A percentile compares a stretch with the other conserved stretches of the same genome.
Evolutionary conservation across 64 coral and sea anemone species (phyloP).

Genomic region (Catalaphyllia jardinei): DNA sequence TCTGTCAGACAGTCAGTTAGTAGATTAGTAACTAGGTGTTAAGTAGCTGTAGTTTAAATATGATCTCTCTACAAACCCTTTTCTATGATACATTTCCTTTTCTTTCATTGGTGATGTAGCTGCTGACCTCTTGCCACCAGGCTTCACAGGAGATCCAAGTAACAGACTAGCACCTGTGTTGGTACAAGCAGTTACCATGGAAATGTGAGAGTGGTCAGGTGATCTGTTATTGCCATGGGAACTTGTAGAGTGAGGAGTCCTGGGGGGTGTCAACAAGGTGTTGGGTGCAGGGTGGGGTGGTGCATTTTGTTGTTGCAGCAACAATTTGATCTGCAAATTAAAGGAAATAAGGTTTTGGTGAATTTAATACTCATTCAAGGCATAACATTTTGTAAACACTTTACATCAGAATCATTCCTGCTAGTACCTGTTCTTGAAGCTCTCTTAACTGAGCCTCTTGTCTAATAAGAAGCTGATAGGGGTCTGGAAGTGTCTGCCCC

Average conservation of each 20-base stretch:
- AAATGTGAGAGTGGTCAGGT: neutral
- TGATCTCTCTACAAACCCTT: neutral
- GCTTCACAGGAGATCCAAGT: constrained; percentile 57
- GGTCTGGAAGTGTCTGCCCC: constrained; percentile 40
- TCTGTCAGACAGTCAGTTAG: no score
- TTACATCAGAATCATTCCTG: no score
- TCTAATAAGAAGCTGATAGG: constrained; percentile 69
- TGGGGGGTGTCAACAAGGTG: neutral
- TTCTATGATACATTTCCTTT: neutral
- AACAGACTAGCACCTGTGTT: constrained; percentile 84
- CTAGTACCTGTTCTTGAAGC: constrained; percentile 64
- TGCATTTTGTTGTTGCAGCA: constrained; percentile 61
- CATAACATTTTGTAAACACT: neutral
- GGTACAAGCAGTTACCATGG: constrained; percentile 72
- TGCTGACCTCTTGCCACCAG: constrained; percentile 49
- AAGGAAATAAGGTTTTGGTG: neutral
- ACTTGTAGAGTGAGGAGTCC: neutral
- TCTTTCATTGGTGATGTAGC: constrained; percentile 84
- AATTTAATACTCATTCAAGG: neutral
- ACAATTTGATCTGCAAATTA: constrained; percentile 65
- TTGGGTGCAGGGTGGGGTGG: constrained; percentile 57
- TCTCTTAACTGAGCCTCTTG: constrained; percentile 75
- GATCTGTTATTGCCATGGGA: neutral
- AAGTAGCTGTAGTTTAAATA: neutral
- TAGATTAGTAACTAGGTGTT: no score